phyloP scores from a whole-genome alignment of 2,797 vertebrate species.

The Anguilla obscura region DNA sequence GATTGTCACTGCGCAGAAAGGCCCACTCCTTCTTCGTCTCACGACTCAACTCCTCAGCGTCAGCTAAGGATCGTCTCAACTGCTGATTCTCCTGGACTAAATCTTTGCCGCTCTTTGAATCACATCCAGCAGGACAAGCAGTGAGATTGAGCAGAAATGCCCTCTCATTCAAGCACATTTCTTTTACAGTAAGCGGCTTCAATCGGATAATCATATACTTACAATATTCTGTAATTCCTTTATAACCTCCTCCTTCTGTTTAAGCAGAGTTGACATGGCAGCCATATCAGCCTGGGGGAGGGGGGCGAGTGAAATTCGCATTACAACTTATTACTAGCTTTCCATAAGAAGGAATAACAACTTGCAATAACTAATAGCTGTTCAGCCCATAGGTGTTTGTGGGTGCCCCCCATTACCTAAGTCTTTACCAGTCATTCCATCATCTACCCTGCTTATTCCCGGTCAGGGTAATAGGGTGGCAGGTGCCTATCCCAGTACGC shows the following conservation, averaged over 20 bases:
- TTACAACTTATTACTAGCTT: not conserved
- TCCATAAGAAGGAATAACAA: not conserved
- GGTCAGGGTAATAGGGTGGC: too few species aligned
- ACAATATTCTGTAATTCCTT: constrained; percentile 67
- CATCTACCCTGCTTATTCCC: too few species aligned
- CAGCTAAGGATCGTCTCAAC: constrained; percentile 80
- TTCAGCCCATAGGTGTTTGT: too few species aligned
- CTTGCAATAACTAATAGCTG: not conserved
- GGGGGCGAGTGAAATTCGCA: not conserved
- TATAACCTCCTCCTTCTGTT: constrained; percentile 56
- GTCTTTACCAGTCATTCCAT: too few species aligned
- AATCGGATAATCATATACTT: constrained; percentile 20
- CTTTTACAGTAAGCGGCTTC: not conserved
- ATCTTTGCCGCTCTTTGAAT: constrained; percentile 72
- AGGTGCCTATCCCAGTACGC: too few species aligned
- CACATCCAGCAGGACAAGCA: not conserved
- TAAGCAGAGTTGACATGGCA: constrained; percentile 58
- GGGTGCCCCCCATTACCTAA: too few species aligned
- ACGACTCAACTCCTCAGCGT: constrained; percentile 78
- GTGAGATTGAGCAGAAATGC: not conserved
- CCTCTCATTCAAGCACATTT: not conserved
- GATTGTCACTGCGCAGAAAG: constrained; percentile 80
- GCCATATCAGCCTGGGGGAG: constrained; percentile 58
- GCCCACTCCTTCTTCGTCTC: constrained; percentile 90
- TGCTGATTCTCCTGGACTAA: constrained; percentile 74